These are phyloP conservation scores for Gymnarchus niloticus DNA, from an alignment of 2,113 vertebrate genomes.

Conservation along the genomic window DNA sequence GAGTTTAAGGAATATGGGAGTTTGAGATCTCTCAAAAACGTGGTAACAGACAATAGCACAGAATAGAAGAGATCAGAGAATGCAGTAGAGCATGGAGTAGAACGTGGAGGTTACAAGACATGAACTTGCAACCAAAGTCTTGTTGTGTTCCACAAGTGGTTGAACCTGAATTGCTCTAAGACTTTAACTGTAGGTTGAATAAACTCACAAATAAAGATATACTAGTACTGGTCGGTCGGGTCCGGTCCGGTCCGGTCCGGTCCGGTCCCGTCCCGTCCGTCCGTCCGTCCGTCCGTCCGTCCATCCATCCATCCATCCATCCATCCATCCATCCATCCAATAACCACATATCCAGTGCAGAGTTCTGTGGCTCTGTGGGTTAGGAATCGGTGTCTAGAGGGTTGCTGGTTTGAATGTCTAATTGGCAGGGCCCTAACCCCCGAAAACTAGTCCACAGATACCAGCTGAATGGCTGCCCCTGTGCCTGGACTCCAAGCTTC, in stretches of 20 bases:
- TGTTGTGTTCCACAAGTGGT: neutral
- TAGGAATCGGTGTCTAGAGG: too few species aligned
- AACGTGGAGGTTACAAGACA: neutral
- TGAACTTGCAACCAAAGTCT: neutral
- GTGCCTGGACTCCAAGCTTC: too few species aligned
- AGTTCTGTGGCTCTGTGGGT: too few species aligned
- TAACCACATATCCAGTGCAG: neutral
- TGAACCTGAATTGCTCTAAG: neutral
- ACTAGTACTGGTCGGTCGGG: neutral
- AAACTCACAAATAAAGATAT: neutral
- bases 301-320: too few species aligned
- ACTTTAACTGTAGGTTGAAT: neutral
- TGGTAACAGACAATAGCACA: neutral
- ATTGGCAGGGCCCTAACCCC: too few species aligned
- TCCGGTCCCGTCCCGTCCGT: too few species aligned
- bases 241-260: too few species aligned
- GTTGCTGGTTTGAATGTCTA: too few species aligned
- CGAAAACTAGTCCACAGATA: too few species aligned
- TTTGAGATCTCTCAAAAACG: neutral
- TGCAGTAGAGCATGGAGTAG: too few species aligned
- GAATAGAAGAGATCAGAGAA: neutral
- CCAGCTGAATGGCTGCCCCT: too few species aligned
- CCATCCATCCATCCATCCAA: neutral
- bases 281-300: too few species aligned
- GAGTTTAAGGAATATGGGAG: neutral